Evolutionary conservation across 2,888 invertebrate species (phyloP).

Genomic region (Agrochola lychnidis): DNA sequence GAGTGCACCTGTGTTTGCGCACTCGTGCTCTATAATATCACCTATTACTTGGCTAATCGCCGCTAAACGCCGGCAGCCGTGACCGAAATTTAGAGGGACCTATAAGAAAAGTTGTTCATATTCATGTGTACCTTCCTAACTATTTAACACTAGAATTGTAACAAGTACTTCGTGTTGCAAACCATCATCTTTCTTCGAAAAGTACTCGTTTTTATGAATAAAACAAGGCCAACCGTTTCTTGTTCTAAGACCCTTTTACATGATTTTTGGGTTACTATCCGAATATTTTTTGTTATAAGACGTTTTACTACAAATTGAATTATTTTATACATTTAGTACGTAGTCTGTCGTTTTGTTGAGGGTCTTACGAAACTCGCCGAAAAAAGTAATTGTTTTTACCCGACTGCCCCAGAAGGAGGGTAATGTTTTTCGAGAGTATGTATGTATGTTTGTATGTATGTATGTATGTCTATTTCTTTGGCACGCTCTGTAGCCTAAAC

Average conservation of each 20-base stretch:
- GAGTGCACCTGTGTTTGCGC: background rate
- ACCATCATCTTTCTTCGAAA: background rate
- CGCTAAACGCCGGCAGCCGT: too few species aligned
- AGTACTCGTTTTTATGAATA: background rate
- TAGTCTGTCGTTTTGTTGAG: slow-evolving; percentile 26
- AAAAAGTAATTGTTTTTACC: slow-evolving; percentile 30
- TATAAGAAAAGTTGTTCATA: background rate
- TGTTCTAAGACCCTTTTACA: background rate
- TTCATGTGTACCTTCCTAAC: background rate
- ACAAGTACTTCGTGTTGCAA: background rate
- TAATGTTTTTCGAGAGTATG: too few species aligned
- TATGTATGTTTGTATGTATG: too few species aligned
- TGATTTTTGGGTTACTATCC: slow-evolving; percentile 14
- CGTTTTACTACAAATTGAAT: slow-evolving; percentile 34
- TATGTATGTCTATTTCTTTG: too few species aligned
- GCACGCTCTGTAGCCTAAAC: too few species aligned
- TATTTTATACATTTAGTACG: slow-evolving; percentile 13
- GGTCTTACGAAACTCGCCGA: slow-evolving; percentile 5
- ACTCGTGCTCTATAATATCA: background rate
- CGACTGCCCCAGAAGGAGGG: too few species aligned
- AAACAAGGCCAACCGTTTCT: background rate
- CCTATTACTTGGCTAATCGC: background rate
- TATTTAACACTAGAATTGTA: background rate
- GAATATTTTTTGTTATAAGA: slow-evolving; percentile 22
- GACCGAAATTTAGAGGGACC: background rate